Base-by-base conservation (phyloP, 2,797 vertebrate genomes). In the Xyrichtys novacula region DNA sequence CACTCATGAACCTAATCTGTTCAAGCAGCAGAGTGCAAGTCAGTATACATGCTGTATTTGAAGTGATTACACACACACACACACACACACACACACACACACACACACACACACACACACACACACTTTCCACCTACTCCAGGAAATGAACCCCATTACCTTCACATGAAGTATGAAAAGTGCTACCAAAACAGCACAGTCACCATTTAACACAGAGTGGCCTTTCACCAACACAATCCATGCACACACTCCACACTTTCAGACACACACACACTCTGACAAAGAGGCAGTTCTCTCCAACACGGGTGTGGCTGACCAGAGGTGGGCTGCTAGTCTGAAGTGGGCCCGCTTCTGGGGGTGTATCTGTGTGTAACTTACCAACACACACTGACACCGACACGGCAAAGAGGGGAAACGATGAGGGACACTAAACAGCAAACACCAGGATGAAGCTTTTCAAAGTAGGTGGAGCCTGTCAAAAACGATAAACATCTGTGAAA, bases 141-240 rank as follows among this genome's bases (percentile, higher is more conserved):
- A 85, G 83, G 82, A 89, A 90, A 88, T 87, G 63, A 84, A 71
- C 76, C 80, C 74, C 63, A 83, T 87, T 89, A 90, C 76, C 74
- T 83, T 79, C 42, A 83, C 71, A 67, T 69, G n/a, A 25, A 68
- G 72, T 71, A 73, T 77, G 70, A 84, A 85, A 84, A 72, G 71
- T 72, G 70, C 72, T 67, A 60, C 72, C 43, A 74, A 74, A 87
- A 79, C 65, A 63, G 63, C 66, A 49, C 40, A 54, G 59, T 65
- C 76, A 74, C 67, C 58, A 44, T 74, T 79, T 76, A 70, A 74
- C 79, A 90, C 86, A 90, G 77, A 84, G 84, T 67, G 65, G 65
- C 60, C 81, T 83, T 88, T 89, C 86, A 86, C 44, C 1, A 12
- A 64, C 70, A 31, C 55, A 55, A 32, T 73, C 25, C 48, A 67